A percentile compares a stretch with the other conserved stretches of the same genome.
Conservation (phyloP, 2,797 vertebrate genomes). For the Picus viridis region DNA sequence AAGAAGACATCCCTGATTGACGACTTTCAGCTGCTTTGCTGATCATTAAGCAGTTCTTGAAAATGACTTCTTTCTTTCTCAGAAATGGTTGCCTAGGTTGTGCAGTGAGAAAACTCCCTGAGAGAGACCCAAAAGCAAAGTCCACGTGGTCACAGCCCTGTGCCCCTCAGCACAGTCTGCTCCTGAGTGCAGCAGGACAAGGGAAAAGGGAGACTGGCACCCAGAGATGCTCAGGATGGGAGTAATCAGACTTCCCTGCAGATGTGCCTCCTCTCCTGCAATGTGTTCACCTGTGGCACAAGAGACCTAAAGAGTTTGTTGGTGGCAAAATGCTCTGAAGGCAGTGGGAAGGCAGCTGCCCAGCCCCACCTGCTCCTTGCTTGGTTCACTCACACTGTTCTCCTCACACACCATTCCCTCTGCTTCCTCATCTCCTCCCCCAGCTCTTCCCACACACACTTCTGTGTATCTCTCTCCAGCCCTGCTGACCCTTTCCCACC, state of each 20-base stretch:
- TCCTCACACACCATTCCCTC: not conserved
- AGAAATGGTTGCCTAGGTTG: not conserved
- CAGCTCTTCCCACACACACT: not conserved
- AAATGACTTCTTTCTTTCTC: not conserved
- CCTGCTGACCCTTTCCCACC: not conserved
- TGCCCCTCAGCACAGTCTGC: not conserved
- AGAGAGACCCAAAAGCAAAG: not conserved
- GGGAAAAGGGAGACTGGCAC: not conserved
- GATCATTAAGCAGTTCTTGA: not conserved
- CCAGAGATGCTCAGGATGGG: not conserved
- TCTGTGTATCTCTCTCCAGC: not conserved
- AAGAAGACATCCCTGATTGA: not conserved
- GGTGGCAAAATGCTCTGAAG: not conserved
- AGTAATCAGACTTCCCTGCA: not conserved
- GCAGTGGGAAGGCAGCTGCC: not conserved
- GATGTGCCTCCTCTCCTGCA: not conserved
- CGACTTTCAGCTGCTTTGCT: not conserved
- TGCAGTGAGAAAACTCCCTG: not conserved
- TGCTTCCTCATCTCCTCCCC: not conserved
- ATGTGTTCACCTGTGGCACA: not conserved
- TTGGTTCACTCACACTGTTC: not conserved
- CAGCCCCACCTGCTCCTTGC: slow-evolving; percentile 12
- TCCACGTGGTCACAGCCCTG: rapidly evolving
- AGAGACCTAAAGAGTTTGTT: not conserved
- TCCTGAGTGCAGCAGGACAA: not conserved